Base-by-base conservation (phyloP, 2,888 invertebrate genomes). In the Marasmarcha lunaedactyla region DNA sequence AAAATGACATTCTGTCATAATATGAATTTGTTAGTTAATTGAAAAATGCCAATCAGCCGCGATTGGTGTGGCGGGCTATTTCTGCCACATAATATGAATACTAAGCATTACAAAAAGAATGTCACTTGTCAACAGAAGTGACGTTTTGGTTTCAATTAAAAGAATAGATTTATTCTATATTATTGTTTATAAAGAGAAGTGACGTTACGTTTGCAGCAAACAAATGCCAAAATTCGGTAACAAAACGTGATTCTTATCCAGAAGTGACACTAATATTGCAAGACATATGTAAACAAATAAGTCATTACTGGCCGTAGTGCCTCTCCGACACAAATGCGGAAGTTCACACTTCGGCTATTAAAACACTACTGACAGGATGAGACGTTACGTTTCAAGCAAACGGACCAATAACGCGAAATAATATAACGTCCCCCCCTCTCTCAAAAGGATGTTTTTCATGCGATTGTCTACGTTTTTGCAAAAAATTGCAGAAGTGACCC, bases 341-440 rank as follows among this genome's bases (percentile, higher is more conserved):
- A 50, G 44, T 43, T 46, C 46, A 47, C 43, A 48, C 47, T 46
- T 49, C 34, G 34, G 12, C 11, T 12, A 13, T 11, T 9, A 34
- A 34, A 12, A 13, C 34, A 34, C 34, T 34, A 34, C 34, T 34
- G n/a, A 34, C 13, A 9, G 34, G 34, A 34, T 34, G 34, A 34
- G 34, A 34, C 34, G 34, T 34, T 34, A 34, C 34, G 12, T 34
- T 34, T 34, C 34, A 10, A 34, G 12, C 12, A 34, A 34, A 34
- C 34, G 10, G 34, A 34, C 34, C 1, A 34, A 34, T 34, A 11
- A n/a, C n/a, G 34, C 11, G 14, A 34, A 34, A 34, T 34, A 34
- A 11, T 34, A 34, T 11, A 34, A 34, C 34, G 34, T 14, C 34
- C n/a, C 34, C 14, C 34, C 11, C 34, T 7, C 34, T 13, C 34